Percentiles rank a stretch among this genome's conserved stretches.
phyloP scores from a whole-genome alignment of 2,113 vertebrate species.

The Pagrus major region DNA sequence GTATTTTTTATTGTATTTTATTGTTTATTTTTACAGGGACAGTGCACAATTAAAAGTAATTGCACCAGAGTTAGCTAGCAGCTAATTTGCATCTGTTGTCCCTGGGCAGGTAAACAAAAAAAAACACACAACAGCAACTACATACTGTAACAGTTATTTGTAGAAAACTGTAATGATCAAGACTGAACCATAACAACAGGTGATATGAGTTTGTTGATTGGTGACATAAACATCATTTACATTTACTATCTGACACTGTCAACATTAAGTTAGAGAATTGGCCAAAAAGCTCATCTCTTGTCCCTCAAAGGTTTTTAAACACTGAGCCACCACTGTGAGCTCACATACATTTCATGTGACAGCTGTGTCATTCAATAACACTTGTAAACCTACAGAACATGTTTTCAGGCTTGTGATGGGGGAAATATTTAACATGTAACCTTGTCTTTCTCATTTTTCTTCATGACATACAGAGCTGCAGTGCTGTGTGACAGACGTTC shows the following conservation, averaged over 20 bases:
- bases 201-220: not conserved
- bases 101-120: too few species aligned
- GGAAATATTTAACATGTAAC: not conserved
- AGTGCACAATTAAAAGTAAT: too few species aligned
- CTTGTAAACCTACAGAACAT: not conserved
- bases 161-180: not conserved
- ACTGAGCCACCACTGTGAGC: too few species aligned
- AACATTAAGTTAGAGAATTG: not conserved
- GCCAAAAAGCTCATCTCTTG: not conserved
- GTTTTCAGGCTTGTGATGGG: not conserved
- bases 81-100: too few species aligned
- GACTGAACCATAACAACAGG: not conserved
- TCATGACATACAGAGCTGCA: not conserved
- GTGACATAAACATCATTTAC: not conserved
- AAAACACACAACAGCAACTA: too few species aligned
- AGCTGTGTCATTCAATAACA: not conserved
- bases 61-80: too few species aligned
- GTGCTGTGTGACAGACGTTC: not conserved
- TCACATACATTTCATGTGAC: not conserved
- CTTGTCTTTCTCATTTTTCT: not conserved
- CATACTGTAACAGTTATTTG: not conserved
- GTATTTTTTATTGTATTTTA: too few species aligned
- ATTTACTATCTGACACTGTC: not conserved
- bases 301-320: not conserved
- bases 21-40: too few species aligned